These are phyloP conservation scores for Conus ventricosus DNA, from an alignment of 1,140 invertebrate species.

Conservation along the genomic window DNA sequence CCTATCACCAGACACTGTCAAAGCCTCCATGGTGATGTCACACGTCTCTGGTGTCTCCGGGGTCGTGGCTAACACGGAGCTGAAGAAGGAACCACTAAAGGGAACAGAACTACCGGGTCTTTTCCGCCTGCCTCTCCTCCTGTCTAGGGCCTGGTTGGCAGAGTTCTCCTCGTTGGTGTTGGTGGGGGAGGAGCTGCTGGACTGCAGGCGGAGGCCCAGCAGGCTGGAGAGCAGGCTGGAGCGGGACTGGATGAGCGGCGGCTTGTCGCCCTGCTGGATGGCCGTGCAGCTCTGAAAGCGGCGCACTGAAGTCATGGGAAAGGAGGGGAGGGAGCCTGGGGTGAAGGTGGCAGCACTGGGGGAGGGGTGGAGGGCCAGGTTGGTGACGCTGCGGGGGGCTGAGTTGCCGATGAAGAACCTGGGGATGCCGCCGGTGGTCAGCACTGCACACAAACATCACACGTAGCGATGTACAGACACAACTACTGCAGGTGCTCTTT, in stretches of 20 bases:
- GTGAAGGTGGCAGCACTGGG: slow-evolving; percentile 22
- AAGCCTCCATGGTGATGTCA: slow-evolving; percentile 1
- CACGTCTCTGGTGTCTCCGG: slow-evolving; percentile 36
- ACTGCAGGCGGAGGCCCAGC: background rate
- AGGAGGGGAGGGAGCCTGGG: slow-evolving; percentile 33
- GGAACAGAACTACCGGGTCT: slow-evolving; percentile 16
- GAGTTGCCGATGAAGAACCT: slow-evolving; percentile 28
- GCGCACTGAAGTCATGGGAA: slow-evolving; percentile 44
- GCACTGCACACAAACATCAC: background rate
- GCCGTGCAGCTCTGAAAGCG: slow-evolving; percentile 50
- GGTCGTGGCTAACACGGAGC: slow-evolving; percentile 24
- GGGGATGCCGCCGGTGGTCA: background rate
- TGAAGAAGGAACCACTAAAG: slow-evolving; percentile 3
- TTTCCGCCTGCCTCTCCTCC: slow-evolving; percentile 32
- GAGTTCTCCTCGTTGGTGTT: slow-evolving; percentile 28
- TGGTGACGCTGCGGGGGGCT: slow-evolving; percentile 50
- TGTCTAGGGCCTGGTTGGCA: background rate
- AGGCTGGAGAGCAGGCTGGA: slow-evolving; percentile 20
- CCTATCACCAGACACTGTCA: background rate
- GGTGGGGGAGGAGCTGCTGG: background rate
- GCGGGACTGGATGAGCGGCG: slow-evolving; percentile 5
- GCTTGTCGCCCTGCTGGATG: slow-evolving; percentile 24
- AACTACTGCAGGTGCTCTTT: background rate
- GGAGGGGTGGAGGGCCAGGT: slow-evolving; percentile 38
- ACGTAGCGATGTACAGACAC: background rate